phyloP scores from a whole-genome alignment of 2,113 vertebrate genomes.

The Hemiscyllium ocellatum region DNA sequence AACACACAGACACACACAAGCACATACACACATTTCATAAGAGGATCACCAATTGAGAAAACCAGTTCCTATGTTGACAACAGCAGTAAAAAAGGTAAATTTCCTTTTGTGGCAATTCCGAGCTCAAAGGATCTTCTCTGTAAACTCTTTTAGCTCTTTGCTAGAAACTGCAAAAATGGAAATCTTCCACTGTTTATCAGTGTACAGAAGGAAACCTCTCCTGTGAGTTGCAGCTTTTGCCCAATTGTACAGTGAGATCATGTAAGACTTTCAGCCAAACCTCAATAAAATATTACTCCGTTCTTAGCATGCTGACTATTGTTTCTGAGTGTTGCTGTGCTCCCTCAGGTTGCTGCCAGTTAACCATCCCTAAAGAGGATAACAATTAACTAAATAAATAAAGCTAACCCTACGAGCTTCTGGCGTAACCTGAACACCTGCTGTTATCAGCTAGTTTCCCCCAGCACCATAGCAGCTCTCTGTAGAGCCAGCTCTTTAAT shows the following conservation, averaged over 20 bases:
- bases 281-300: neutral
- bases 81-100: neutral
- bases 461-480: neutral
- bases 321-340: neutral
- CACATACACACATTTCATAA: too few species aligned
- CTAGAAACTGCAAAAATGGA: neutral
- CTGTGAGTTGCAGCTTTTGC: neutral
- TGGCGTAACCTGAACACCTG: neutral
- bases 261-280: neutral
- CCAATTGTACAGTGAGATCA: neutral
- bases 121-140: neutral
- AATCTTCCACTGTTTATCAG: neutral
- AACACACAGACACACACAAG: too few species aligned
- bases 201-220: neutral
- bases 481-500: neutral
- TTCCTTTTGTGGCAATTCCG: neutral
- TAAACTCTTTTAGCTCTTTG: neutral
- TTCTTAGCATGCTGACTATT: neutral
- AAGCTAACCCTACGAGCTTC: neutral
- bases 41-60: neutral
- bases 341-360: neutral
- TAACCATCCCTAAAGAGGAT: constrained; percentile 24
- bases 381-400: constrained; percentile 16
- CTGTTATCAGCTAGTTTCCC: constrained; percentile 13
- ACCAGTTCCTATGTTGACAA: neutral